phyloP scores from a whole-genome alignment of 2,797 vertebrate genomes.

The Molossus alvarezi region DNA sequence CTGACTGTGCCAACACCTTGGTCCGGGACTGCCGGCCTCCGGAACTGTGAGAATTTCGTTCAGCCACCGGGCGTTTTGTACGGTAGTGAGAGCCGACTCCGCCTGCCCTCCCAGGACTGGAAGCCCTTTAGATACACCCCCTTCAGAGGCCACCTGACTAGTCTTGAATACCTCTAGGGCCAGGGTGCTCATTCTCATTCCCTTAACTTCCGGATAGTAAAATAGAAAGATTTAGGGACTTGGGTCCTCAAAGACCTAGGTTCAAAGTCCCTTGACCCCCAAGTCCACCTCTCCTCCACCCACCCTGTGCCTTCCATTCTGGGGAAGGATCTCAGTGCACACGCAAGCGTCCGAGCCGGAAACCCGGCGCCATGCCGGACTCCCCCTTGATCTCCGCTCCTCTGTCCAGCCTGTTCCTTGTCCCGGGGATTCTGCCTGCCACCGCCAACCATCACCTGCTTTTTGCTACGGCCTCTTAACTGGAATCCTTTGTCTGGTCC shows the following conservation, averaged over 20 bases:
- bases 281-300: not conserved
- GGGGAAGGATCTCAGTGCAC: not conserved
- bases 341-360: not conserved
- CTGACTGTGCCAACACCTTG: not conserved
- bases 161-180: not conserved
- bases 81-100: not conserved
- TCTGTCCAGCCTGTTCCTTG: accelerated
- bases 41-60: not conserved
- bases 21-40: not conserved
- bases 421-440: not conserved
- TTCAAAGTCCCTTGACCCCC: not conserved
- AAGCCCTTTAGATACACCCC: not conserved
- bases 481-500: not conserved
- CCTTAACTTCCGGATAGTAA: not conserved
- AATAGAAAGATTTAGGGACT: not conserved
- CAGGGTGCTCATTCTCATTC: not conserved
- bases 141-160: not conserved
- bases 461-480: not conserved
- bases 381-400: not conserved
- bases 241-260: constrained; percentile 80
- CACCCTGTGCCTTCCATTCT: accelerated
- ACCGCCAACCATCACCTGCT: accelerated
- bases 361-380: accelerated
- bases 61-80: not conserved
- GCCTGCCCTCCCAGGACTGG: not conserved